Conservation (phyloP, 2,797 vertebrate genomes). For the Mormyrus proboscirostris region DNA sequence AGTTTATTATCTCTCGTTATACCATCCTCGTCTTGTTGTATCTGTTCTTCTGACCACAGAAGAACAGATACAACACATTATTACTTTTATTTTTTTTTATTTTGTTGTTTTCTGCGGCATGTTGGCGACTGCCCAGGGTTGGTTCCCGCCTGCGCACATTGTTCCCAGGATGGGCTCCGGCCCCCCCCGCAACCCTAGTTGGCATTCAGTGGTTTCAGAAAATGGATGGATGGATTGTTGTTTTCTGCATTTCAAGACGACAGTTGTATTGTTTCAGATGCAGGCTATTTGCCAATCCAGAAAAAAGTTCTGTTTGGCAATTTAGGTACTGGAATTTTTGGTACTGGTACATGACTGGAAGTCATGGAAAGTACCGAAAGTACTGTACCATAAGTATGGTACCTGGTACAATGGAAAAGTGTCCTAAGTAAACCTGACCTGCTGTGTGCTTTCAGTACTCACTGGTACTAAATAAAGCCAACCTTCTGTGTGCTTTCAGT, state of each 20-base stretch:
- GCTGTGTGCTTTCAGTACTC: background rate
- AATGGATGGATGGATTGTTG: background rate
- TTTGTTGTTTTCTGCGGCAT: background rate
- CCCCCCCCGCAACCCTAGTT: background rate
- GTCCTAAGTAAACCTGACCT: slow-evolving; percentile 16
- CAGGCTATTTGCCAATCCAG: background rate
- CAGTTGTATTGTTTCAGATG: background rate
- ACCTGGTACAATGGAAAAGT: background rate
- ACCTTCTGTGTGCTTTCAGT: too few species aligned
- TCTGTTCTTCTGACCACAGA: background rate
- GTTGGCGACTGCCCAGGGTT: background rate
- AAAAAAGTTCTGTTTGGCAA: background rate
- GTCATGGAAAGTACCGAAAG: background rate
- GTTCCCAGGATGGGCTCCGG: background rate
- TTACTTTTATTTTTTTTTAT: background rate
- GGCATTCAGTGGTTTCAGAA: background rate
- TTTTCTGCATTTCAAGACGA: background rate
- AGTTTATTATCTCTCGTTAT: background rate
- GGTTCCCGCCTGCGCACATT: background rate
- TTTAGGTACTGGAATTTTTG: background rate
- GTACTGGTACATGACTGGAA: background rate
- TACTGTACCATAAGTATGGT: background rate
- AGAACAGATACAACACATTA: too few species aligned
- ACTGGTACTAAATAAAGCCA: too few species aligned
- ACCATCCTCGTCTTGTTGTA: background rate